Evolutionary conservation across 2,888 invertebrate genomes (phyloP).

Genomic region (Ferdinandea cuprea): DNA sequence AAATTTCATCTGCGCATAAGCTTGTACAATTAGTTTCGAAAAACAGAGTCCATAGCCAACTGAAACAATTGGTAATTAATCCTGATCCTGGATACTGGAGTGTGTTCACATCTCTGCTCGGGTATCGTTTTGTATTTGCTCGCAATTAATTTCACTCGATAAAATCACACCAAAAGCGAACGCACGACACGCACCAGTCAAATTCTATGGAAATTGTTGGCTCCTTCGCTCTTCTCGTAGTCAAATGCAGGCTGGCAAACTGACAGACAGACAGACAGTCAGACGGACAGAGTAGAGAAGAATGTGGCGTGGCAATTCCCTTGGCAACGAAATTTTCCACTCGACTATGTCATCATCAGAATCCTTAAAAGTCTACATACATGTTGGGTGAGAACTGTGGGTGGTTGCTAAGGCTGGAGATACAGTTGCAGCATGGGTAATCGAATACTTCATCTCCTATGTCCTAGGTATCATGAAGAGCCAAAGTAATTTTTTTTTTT

Average conservation of each 20-base stretch:
- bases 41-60: slow-evolving; percentile 14
- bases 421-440: slow-evolving; percentile 67
- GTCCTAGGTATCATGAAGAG: slow-evolving; percentile 43
- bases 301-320: slow-evolving; percentile 52
- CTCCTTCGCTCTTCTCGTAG: neutral
- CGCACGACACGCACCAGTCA: slow-evolving; percentile 66
- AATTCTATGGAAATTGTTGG: slow-evolving; percentile 23
- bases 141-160: slow-evolving; percentile 65
- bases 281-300: neutral
- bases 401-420: slow-evolving; percentile 26
- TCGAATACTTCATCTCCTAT: slow-evolving; percentile 69
- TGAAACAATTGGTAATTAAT: slow-evolving; percentile 72
- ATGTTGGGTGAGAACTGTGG: slow-evolving; percentile 16
- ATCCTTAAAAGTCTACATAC: neutral
- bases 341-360: slow-evolving; percentile 41
- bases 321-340: slow-evolving; percentile 64
- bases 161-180: slow-evolving; percentile 55
- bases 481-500: slow-evolving; percentile 17
- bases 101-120: slow-evolving; percentile 20
- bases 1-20: slow-evolving; percentile 47
- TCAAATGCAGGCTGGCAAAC: slow-evolving; percentile 26
- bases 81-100: slow-evolving; percentile 44
- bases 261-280: slow-evolving; percentile 5
- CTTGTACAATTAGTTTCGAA: slow-evolving; percentile 47
- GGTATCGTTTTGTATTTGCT: slow-evolving; percentile 66